Evolutionary conservation across 2,797 vertebrate genomes (phyloP).

Genomic region (Hylomyscus alleni): DNA sequence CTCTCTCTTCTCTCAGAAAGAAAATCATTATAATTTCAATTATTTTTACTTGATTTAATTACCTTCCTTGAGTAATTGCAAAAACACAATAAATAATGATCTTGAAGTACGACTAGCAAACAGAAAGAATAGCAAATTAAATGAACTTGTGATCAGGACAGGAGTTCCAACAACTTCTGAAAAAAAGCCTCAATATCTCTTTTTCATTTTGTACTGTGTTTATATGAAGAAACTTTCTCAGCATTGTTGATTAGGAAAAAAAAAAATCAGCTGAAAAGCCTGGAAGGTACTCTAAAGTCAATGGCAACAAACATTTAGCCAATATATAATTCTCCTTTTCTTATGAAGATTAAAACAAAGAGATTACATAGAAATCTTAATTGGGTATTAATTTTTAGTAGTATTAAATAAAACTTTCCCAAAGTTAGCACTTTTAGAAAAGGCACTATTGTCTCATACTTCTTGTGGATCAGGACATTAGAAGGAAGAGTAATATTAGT

Average conservation of each 20-base stretch:
- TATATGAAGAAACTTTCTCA: neutral
- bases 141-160: neutral
- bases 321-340: neutral
- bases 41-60: slow-evolving; percentile 37
- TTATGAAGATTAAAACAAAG: neutral
- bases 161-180: neutral
- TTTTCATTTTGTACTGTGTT: neutral
- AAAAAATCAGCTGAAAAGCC: neutral
- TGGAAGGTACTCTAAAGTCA: neutral
- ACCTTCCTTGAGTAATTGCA: neutral
- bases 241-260: neutral
- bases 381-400: neutral
- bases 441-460: neutral
- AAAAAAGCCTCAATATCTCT: neutral
- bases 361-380: neutral
- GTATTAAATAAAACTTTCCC: neutral
- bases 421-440: neutral
- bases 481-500: neutral
- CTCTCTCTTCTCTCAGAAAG: neutral
- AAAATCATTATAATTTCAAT: slow-evolving; percentile 12
- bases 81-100: slow-evolving; percentile 16
- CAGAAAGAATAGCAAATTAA: neutral
- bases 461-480: neutral
- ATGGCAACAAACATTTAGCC: neutral
- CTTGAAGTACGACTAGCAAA: neutral